Evolutionary conservation across 2,113 vertebrate species (phyloP).

Genomic region (Hyaena hyaena): DNA sequence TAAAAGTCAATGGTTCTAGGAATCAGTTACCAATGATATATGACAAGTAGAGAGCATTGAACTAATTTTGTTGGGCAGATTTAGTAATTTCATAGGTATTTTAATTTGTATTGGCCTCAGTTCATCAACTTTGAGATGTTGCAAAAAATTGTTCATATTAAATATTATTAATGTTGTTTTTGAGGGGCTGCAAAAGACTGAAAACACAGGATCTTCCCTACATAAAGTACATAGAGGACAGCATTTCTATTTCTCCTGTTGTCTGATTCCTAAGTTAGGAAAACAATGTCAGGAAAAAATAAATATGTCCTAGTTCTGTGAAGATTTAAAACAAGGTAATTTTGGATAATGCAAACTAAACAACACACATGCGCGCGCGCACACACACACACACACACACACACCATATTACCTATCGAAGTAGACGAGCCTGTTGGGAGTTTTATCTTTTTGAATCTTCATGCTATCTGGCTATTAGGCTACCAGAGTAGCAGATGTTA

Average conservation of each 20-base stretch:
- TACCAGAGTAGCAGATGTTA: constrained; percentile 57
- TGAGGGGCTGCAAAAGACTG: neutral
- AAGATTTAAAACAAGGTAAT: neutral
- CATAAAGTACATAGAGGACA: neutral
- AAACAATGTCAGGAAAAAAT: neutral
- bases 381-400: neutral
- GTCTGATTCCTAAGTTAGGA: neutral
- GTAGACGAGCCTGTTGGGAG: neutral
- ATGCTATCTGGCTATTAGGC: constrained; percentile 40
- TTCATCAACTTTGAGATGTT: constrained; percentile 29
- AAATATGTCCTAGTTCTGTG: neutral
- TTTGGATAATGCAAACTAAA: neutral
- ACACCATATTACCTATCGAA: neutral
- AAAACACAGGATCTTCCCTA: neutral
- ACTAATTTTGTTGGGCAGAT: neutral
- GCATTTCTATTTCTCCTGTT: neutral
- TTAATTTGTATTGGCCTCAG: constrained; percentile 2
- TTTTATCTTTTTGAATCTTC: constrained; percentile 52
- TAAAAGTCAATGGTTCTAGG: neutral
- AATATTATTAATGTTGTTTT: constrained; percentile 15
- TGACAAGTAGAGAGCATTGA: neutral
- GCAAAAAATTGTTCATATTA: neutral
- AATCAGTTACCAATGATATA: neutral
- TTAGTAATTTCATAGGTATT: constrained; percentile 7
- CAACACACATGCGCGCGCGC: neutral